These are phyloP conservation scores for Dromius quadrimaculatus DNA, from an alignment of 2,888 invertebrate species.

Conservation along the genomic window DNA sequence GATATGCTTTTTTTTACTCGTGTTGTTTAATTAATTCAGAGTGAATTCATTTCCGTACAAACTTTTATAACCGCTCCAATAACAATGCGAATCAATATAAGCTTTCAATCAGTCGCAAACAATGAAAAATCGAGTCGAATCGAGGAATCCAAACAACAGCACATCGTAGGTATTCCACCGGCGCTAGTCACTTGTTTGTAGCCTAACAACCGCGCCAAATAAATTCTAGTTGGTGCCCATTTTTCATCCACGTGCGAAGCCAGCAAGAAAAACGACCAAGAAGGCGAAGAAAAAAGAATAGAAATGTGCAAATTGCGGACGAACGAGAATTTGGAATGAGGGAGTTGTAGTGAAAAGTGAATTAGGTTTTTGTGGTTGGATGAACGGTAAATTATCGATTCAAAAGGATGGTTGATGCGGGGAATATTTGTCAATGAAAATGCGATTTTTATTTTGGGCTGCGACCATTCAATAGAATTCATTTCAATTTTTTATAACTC, in stretches of 20 bases:
- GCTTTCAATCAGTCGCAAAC: slow-evolving; percentile 26
- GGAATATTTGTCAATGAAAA: slow-evolving; percentile 17
- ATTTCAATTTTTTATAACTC: no score
- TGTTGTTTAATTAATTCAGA: slow-evolving; percentile 27
- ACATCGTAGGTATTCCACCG: background rate
- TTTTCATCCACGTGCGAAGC: slow-evolving; percentile 27
- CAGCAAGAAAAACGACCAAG: no score
- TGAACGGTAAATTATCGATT: slow-evolving; percentile 26
- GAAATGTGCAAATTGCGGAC: slow-evolving; percentile 29
- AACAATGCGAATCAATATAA: slow-evolving; percentile 34
- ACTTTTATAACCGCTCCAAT: slow-evolving; percentile 21
- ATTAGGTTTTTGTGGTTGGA: slow-evolving; percentile 25
- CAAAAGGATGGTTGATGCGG: background rate
- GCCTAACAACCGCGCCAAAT: slow-evolving; percentile 21
- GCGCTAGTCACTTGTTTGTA: slow-evolving; percentile 16
- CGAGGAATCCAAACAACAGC: background rate
- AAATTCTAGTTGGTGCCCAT: slow-evolving; percentile 21
- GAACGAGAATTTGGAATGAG: background rate
- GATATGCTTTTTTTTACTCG: background rate
- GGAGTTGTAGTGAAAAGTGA: slow-evolving; percentile 4
- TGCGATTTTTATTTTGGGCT: slow-evolving; percentile 10
- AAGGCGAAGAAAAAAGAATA: slow-evolving; percentile 20
- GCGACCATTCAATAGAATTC: no score
- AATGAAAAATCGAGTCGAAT: slow-evolving; percentile 7
- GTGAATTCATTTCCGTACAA: slow-evolving; percentile 31